These are phyloP conservation scores for human DNA, from an alignment of 2,113 vertebrate genomes.

Conservation along the genomic window DNA sequence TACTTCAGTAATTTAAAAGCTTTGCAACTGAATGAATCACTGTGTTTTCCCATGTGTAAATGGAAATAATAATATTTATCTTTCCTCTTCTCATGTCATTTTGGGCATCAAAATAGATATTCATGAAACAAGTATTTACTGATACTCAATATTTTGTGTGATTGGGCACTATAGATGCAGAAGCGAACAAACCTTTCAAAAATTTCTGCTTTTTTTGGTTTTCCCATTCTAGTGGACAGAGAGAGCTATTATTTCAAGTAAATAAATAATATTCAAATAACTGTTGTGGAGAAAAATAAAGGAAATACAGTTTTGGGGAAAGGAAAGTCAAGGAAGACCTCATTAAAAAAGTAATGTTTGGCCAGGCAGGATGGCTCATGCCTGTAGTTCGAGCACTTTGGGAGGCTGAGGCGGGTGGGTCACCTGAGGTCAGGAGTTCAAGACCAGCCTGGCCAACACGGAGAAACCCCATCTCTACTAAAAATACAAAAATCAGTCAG, in stretches of 20 bases:
- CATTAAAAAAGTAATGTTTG: neutral
- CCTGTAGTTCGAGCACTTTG: too few species aligned
- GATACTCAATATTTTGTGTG: accelerated
- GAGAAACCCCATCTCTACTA: too few species aligned
- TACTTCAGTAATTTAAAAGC: neutral
- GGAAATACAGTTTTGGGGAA: neutral
- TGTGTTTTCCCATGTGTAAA: neutral
- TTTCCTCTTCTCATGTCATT: too few species aligned
- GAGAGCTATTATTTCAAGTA: neutral
- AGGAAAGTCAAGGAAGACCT: neutral
- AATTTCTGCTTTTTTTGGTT: neutral
- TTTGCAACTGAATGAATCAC: too few species aligned
- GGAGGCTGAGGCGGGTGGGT: too few species aligned
- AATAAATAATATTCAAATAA: neutral
- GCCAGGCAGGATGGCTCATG: too few species aligned
- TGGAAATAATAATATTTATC: accelerated
- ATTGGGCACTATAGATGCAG: neutral
- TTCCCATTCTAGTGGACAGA: neutral
- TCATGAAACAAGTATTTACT: neutral
- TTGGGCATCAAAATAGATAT: neutral
- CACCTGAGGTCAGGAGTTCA: too few species aligned
- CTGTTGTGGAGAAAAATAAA: too few species aligned
- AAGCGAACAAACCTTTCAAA: neutral
- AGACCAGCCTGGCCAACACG: too few species aligned
- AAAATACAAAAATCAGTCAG: too few species aligned